Evolutionary conservation across 1,140 invertebrate species (phyloP), one percentile per base, ranked within the genome.

Genomic region (Sminthurinus signatus): DNA sequence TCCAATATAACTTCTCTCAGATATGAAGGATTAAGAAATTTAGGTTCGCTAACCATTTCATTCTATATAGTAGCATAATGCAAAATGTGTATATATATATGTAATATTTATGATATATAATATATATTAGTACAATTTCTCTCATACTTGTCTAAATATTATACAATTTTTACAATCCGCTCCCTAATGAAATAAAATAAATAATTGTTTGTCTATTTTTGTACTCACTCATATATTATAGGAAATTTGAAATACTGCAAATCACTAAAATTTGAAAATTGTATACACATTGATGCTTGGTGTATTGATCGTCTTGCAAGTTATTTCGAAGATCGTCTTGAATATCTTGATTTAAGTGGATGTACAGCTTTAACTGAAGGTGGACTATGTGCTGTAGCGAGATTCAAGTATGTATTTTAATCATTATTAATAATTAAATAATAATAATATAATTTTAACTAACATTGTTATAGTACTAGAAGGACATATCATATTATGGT

Each of bases 231-330:
- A 71, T n/a, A n/a, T 48, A 66, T 76, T 74, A 44, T 73, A 76
- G 78, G 73, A 62, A 69, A 76, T 60, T 75, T 92, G 15, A 67
- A 75, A 28, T 74, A 80, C 46, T 66, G 91, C 0, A 84, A 83
- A 72, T 84, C 83, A 77, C 71, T 89, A 0, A 86, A 81, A 65
- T 77, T 91, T 28, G 79, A 76, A 67, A 80, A 83, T 55, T 86
- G 85, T 67, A 70, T 75, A 48, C 69, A 79, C 43, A 78, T 92
- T 57, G 84, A 91, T 77, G 88, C 91, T 73, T 93, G 88, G 86
- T 84, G 81, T 63, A 65, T 92, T 54, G 86, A 88, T 73, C 80
- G 80, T 64, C 75, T 91, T 28, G 75, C 79, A 29, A 76, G 79
- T 39, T 75, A 82, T n/a, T 84, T 83, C 64, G 75, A 73, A 52